A percentile compares a stretch with the other conserved stretches of the same genome.
These are phyloP conservation scores for Paratrypauchen microcephalus DNA, from an alignment of 2,797 vertebrate genomes.

Conservation along the genomic window DNA sequence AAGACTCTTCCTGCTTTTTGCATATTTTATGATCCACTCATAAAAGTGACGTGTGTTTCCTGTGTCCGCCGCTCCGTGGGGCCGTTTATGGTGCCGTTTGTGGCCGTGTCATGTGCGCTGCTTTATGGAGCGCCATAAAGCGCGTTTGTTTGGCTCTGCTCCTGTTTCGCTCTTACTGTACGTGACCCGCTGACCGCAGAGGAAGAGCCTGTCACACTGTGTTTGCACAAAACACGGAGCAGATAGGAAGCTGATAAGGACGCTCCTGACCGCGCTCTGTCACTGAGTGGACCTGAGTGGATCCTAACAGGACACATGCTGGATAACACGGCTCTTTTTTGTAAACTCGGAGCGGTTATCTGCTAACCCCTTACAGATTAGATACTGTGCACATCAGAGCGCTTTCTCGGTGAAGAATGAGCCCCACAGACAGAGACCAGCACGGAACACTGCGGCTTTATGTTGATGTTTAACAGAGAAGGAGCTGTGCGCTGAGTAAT, in stretches of 20 bases:
- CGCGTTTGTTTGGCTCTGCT: constrained; percentile 60
- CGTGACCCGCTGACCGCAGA: constrained; percentile 58
- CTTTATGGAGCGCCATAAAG: constrained; percentile 71
- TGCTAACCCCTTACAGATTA: constrained; percentile 30
- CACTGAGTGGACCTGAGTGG: background rate
- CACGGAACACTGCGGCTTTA: constrained; percentile 5
- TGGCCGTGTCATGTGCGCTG: constrained; percentile 49
- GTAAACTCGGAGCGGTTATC: constrained; percentile 15
- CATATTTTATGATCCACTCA: constrained; percentile 60
- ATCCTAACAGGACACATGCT: background rate
- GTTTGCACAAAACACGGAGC: constrained; percentile 39
- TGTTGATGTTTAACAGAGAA: constrained; percentile 18
- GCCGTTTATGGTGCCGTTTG: constrained; percentile 59
- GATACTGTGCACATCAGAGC: constrained; percentile 24
- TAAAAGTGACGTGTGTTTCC: constrained; percentile 64
- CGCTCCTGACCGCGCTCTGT: background rate
- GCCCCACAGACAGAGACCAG: background rate
- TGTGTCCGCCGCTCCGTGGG: constrained; percentile 23
- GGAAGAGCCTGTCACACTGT: constrained; percentile 50
- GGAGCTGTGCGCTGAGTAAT: constrained; percentile 40
- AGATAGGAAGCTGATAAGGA: constrained; percentile 34
- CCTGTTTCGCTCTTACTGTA: constrained; percentile 59
- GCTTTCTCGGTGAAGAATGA: constrained; percentile 12
- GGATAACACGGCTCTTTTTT: background rate
- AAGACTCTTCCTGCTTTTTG: constrained; percentile 68